These are phyloP conservation scores for Acanthosepion esculentum DNA, from an alignment of 2,888 invertebrate species.

Conservation along the genomic window DNA sequence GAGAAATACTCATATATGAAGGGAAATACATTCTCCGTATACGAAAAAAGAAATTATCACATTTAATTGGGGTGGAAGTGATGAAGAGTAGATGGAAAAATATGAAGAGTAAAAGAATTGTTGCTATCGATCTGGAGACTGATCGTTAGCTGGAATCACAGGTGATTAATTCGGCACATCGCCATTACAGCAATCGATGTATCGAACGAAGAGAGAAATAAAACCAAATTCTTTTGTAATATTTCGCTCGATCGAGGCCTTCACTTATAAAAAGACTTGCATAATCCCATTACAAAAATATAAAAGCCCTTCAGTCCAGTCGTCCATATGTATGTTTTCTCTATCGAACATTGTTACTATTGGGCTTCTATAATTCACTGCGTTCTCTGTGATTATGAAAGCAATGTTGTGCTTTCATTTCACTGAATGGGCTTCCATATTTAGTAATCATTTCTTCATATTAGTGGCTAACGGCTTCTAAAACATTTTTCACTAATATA, in stretches of 20 bases:
- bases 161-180: slow-evolving; percentile 15
- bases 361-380: not conserved
- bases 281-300: not conserved
- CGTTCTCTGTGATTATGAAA: not conserved
- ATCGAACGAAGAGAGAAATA: not conserved
- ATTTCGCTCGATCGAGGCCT: not conserved
- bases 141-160: not conserved
- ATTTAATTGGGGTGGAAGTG: not conserved
- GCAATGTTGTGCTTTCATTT: not conserved
- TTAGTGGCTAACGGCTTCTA: no score
- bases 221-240: not conserved
- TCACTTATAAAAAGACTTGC: not conserved
- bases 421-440: not conserved
- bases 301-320: not conserved
- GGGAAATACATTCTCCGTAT: no score
- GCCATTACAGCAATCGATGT: not conserved
- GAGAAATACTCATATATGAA: no score
- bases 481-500: no score
- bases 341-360: not conserved
- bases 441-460: not conserved
- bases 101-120: no score
- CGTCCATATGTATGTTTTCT: not conserved
- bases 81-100: not conserved
- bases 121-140: not conserved
- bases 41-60: no score